Evolutionary conservation across 2,797 vertebrate genomes (phyloP), one percentile per base, ranked within the genome.

Genomic region (Cuniculus paca): DNA sequence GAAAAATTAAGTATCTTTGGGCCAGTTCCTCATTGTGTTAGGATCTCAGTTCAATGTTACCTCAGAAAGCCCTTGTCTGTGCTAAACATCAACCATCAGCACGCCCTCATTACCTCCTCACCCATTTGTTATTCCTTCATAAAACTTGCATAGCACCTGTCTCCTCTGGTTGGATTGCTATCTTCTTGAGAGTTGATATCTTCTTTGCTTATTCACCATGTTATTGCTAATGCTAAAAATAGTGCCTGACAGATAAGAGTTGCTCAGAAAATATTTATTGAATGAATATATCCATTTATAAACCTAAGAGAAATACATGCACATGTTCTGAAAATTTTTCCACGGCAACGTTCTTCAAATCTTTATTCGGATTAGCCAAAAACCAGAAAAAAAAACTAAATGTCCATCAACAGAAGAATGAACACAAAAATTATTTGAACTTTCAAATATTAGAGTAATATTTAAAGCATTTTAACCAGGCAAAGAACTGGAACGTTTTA

Each of bases 311-410:
- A 92, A 86, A 79, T 31, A 6, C 1, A 28, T 2, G 3, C 12
- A 26, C 24, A 17, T 68, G 34, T 56, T 63, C 58, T 83, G 26
- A 50, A 92, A 93, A n/a, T 48, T 81, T 72, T 88, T 78, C 50
- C 77, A 89, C 12, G 36, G 80, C 3, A 78, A 75, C 56, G 42
- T 80, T 68, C 61, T 94, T 48, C 42, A 60, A 36, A 84, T 70
- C 56, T 65, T 77, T 77, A 80, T 78, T 92, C 72, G 78, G 24
- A 90, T 88, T 14, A 88, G 50, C 12, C 81, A 11, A 84, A 90
- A 88, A n/a, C 24, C 1, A 1, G 24, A 94, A 93, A 83, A 17
- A 17, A n/a, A 14, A 74, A 22, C 17, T 63, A 81, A 81, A 61
- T 17, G 39, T 78, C 39, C 26, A 58, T 74, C 22, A 90, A 63